A percentile compares a stretch with the other conserved stretches of the same genome.
These are phyloP conservation scores for Meloidogyne hapla DNA, from an alignment of 1,140 invertebrate genomes.

Conservation along the genomic window DNA sequence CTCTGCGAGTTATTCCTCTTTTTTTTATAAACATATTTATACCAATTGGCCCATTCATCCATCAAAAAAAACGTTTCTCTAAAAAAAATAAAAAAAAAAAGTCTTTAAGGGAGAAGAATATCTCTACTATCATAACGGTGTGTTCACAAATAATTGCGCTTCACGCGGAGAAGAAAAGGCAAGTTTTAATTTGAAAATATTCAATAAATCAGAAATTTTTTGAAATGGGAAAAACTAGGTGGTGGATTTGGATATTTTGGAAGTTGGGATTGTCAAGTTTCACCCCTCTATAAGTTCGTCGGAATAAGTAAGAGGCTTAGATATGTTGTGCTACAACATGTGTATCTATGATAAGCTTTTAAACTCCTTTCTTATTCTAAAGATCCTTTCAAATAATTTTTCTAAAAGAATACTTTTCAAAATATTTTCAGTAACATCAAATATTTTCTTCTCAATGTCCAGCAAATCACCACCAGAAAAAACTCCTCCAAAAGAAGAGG, in stretches of 20 bases:
- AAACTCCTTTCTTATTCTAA: no score
- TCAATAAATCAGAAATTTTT: no score
- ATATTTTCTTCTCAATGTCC: conserved; percentile 14
- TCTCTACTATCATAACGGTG: neutral
- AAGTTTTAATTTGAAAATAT: neutral
- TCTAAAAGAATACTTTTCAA: no score
- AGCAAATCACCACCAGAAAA: conserved; percentile 16
- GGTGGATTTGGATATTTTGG: no score
- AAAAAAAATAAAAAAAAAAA: neutral
- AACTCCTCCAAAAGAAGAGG: neutral
- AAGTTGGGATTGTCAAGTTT: no score
- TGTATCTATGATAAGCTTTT: no score
- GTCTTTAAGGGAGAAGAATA: neutral
- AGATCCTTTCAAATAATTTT: no score
- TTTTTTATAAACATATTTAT: conserved; percentile 4
- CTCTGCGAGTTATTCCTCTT: neutral
- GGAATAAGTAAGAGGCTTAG: no score
- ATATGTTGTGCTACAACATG: no score
- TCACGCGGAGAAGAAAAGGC: conserved; percentile 4
- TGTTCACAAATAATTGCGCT: neutral
- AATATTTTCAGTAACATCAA: neutral
- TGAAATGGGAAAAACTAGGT: no score
- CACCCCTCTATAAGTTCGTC: no score
- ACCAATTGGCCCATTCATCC: neutral
- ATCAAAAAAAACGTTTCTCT: neutral